phyloP scores from a whole-genome alignment of 2,797 vertebrate genomes.

The Amblyopsis hoosieri region DNA sequence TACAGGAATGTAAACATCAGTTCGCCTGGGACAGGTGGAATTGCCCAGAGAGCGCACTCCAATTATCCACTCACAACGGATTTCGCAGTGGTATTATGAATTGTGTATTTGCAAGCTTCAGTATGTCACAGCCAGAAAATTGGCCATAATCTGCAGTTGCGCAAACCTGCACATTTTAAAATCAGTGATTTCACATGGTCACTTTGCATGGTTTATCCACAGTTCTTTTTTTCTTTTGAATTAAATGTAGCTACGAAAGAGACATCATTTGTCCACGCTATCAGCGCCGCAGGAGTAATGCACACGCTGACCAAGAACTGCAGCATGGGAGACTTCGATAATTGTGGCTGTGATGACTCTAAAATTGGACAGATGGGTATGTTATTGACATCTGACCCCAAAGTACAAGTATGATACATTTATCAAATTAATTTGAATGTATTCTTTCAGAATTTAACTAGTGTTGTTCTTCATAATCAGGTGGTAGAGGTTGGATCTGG shows the following conservation, averaged over 20 bases:
- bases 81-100: slow-evolving; percentile 85
- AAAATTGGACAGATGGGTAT: slow-evolving; percentile 88
- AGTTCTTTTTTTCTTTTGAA: neutral
- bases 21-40: slow-evolving; percentile 97
- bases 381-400: slow-evolving; percentile 6
- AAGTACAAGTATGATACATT: too few relatives aligned
- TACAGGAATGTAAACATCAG: slow-evolving; percentile 95
- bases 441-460: too few relatives aligned
- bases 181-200: neutral
- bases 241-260: slow-evolving; percentile 87
- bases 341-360: slow-evolving; percentile 93
- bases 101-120: too few relatives aligned
- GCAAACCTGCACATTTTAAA: neutral
- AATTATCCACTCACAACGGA: slow-evolving; percentile 89
- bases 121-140: too few relatives aligned
- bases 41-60: slow-evolving; percentile 92
- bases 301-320: slow-evolving; percentile 96
- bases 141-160: too few relatives aligned
- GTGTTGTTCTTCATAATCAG: slow-evolving; percentile 58
- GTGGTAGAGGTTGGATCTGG: slow-evolving; percentile 96
- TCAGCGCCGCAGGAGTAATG: slow-evolving; percentile 96
- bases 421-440: too few relatives aligned
- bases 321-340: slow-evolving; percentile 95
- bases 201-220: neutral
- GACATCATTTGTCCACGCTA: slow-evolving; percentile 93